Base-by-base conservation (phyloP, 2,113 vertebrate species). In the Eptesicus fuscus region DNA sequence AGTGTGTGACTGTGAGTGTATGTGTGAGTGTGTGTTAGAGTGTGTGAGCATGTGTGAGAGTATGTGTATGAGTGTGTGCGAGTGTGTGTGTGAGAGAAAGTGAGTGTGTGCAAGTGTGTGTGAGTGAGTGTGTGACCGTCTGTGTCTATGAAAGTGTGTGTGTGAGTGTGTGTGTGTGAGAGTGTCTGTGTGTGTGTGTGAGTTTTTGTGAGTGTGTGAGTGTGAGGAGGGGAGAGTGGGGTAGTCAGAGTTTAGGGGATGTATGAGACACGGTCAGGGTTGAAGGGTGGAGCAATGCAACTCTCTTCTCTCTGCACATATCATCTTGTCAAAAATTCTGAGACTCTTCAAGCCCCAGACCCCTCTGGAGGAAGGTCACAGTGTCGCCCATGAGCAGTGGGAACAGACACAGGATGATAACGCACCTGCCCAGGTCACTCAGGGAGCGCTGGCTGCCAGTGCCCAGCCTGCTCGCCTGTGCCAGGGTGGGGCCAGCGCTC, bases 311-410 rank as follows among this genome's bases (percentile, higher is more conserved):
- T 7, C 83, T 16, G 2, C 22, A 30, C 0, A 0, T 94, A 87
- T 93, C 97, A 96, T 91, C 94, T 95, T 96, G 85, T 61, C 61
- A 79, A 83, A 94, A 65, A 0, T 82, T 76, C 53, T 1, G 86
- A 47, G 59, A 10, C 40, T 74, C 22, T 79, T 65, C 56, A 18
- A 78, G 83, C 32, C 85, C 37, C 83, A 67, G 71, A 40, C 56
- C 2, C 1, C 10, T 69, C 2, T 14, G 18, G 0, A 7, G 42
- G n/a, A 2, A 44, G 85, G 30, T 37, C 59, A 49, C n/a, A 63
- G 16, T 16, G 56, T 83, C 69, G 28, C 61, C 23, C 61, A 30
- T 28, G 61, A 42, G 80, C 77, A 9, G n/a, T 7, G 40, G 76
- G 25, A 76, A 20, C 1, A 28, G 86, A 35, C 37, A 11, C 28